Evolutionary conservation across 1,140 invertebrate genomes (phyloP).

Genomic region (Euglossa dilemma): DNA sequence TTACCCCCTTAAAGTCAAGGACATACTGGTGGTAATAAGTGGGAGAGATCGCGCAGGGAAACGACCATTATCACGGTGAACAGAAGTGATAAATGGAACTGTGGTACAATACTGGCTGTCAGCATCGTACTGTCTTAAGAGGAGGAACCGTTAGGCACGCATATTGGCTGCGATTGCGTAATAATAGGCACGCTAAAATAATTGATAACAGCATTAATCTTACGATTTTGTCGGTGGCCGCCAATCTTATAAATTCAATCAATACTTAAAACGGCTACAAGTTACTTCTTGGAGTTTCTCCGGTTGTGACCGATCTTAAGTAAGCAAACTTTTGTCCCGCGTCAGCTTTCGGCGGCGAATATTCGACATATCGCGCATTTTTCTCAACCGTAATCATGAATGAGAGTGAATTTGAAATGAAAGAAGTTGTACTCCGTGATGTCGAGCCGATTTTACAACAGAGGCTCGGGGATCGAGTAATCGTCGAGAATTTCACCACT

Average conservation of each 20-base stretch:
- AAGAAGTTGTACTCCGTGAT: constrained; percentile 60
- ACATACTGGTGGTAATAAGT: neutral
- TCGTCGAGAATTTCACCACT: constrained; percentile 60
- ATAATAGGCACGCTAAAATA: neutral
- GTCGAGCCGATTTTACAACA: constrained; percentile 70
- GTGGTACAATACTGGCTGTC: neutral
- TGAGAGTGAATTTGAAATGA: constrained; percentile 9
- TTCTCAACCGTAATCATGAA: constrained; percentile 27
- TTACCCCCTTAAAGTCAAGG: neutral
- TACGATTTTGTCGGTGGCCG: neutral
- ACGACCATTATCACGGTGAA: neutral
- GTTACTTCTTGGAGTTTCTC: neutral
- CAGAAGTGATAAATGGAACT: constrained; percentile 4
- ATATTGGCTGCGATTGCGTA: neutral
- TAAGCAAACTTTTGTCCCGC: neutral
- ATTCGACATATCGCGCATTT: neutral
- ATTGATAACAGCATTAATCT: constrained; percentile 37
- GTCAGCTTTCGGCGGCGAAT: neutral
- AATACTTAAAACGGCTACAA: neutral
- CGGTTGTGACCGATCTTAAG: too few relatives aligned
- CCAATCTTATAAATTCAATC: constrained; percentile 13
- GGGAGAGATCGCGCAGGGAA: neutral
- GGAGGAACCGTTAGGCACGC: neutral
- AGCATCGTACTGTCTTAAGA: neutral
- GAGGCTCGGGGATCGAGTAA: constrained; percentile 60